Evolutionary conservation across 1,140 invertebrate genomes (phyloP).

Genomic region (Bombus impatiens): DNA sequence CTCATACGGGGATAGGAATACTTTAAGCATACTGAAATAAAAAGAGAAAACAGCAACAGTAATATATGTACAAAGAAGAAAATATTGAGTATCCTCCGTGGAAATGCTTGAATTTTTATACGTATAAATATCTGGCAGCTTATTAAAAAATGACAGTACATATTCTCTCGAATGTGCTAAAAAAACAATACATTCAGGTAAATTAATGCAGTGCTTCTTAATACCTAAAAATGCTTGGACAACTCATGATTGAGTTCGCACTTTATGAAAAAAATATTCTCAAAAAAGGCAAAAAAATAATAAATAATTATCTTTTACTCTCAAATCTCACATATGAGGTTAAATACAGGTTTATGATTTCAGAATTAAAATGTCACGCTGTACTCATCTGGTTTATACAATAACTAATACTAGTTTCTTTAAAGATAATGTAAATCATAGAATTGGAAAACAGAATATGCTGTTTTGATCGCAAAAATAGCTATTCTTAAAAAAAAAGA

Average conservation of each 20-base stretch:
- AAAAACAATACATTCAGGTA: slow-evolving; percentile 10
- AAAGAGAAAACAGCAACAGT: slow-evolving; percentile 17
- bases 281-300: not conserved
- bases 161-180: not conserved
- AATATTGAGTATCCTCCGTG: not conserved
- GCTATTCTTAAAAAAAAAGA: not conserved
- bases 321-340: not conserved
- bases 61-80: slow-evolving; percentile 36
- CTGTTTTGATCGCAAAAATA: not conserved
- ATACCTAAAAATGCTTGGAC: not conserved
- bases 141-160: slow-evolving; percentile 12
- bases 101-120: slow-evolving; percentile 6
- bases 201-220: not conserved
- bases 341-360: not conserved
- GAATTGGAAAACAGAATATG: not conserved
- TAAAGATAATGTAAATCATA: not conserved
- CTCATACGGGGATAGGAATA: slow-evolving; percentile 11
- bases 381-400: not conserved
- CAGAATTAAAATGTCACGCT: not conserved
- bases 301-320: slow-evolving; percentile 18
- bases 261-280: not conserved
- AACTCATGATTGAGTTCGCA: not conserved
- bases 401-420: slow-evolving; percentile 27
- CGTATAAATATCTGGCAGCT: slow-evolving; percentile 12
- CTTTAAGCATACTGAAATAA: slow-evolving; percentile 28